phyloP scores from a whole-genome alignment of 2,113 vertebrate genomes.

The Malurus elegans region DNA sequence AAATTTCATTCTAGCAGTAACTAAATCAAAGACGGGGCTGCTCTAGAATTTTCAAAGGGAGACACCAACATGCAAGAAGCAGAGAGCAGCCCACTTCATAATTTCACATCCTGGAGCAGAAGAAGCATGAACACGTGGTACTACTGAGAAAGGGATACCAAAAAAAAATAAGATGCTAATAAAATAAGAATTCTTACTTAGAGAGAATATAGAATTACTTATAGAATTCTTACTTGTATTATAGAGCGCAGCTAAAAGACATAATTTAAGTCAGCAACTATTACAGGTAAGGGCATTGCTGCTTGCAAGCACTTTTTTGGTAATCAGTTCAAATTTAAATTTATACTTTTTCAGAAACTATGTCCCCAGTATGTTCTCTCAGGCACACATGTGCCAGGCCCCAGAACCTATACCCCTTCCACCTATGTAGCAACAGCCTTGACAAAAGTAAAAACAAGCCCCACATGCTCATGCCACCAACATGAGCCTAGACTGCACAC shows the following conservation, averaged over 20 bases:
- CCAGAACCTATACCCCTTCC: not conserved
- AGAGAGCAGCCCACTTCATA: not conserved
- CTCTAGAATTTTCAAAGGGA: not conserved
- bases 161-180: not conserved
- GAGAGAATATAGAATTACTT: too few relatives aligned
- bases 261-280: not conserved
- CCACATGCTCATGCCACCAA: not conserved
- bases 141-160: not conserved
- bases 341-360: not conserved
- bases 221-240: not conserved
- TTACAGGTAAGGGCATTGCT: not conserved
- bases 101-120: not conserved
- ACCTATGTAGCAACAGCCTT: not conserved
- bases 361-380: not conserved
- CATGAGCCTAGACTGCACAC: not conserved
- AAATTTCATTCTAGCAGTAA: not conserved
- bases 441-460: not conserved
- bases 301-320: not conserved
- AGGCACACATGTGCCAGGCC: accelerated
- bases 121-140: not conserved
- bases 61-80: not conserved
- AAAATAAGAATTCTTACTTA: not conserved
- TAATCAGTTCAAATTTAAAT: not conserved
- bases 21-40: not conserved
- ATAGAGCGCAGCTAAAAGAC: not conserved